Evolutionary conservation across 30 jellyfish, hydroid and myxozoan species (phyloP), one percentile per base, ranked within the genome.

Genomic region (Hydractinia echinata): DNA sequence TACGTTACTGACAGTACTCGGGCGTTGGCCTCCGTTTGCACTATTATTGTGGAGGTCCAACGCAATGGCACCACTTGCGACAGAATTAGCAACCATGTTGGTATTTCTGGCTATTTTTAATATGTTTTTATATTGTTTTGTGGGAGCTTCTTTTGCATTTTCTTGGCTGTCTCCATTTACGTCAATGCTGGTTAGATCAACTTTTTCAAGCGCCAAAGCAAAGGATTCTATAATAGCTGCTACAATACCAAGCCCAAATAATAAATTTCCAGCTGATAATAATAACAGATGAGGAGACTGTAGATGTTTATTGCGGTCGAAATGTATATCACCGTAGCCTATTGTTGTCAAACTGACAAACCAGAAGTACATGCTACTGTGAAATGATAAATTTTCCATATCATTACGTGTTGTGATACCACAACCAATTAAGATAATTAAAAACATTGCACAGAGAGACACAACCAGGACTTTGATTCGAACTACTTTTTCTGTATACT

Each of bases 181-280:
- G 51, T n/a, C 39, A 1, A 64, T 13, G 7, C 39, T 64, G 39
- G 19, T 6, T 58, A 71, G 15, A 4, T 52, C 55, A 9, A 54
- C 60, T 71, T 71, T 10, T 58, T 71, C 81, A n/a, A 71, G 67
- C 55, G 60, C 81, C 52, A 71, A 71, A 7, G 81, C 55, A 71
- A 71, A 19, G 10, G 81, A 54, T 19, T 30, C 81, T 19, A 71
- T 71, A n/a, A 71, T 71, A 14, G 81, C 81, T 19, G 81, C 81
- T 13, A 52, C 30, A 7, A 71, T 71, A 48, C 81, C 81, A n/a
- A 71, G n/a, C 10, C 81, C 81, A 71, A 71, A 71, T 58, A 71
- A 71, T 19, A 71, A 58, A 50, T 19, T 71, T 8, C 39, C 30
- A 15, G 60, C 81, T 6, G 81, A 30, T 6, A 71, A 30, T 7